These are phyloP conservation scores for Saccopteryx leptura DNA, from an alignment of 2,113 vertebrate species.

Conservation along the genomic window DNA sequence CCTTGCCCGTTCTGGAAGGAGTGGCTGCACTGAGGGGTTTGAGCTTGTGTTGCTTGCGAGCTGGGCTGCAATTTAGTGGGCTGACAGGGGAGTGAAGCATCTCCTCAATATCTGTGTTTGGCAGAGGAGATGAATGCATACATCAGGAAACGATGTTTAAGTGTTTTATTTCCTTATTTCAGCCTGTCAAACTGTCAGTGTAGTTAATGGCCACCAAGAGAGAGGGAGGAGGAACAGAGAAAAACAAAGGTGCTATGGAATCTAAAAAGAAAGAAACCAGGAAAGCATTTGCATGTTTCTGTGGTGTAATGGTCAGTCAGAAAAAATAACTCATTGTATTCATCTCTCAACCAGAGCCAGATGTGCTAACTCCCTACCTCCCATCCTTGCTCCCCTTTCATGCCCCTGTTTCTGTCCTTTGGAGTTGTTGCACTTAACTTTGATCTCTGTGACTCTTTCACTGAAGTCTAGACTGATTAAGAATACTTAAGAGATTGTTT, in stretches of 20 bases:
- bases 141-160: slow-evolving; percentile 93
- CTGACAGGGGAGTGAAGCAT: slow-evolving; percentile 94
- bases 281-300: slow-evolving; percentile 72
- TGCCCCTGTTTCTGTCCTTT: neutral
- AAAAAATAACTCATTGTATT: neutral
- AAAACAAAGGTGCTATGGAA: slow-evolving; percentile 87
- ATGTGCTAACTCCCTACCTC: neutral
- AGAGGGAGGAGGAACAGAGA: slow-evolving; percentile 83
- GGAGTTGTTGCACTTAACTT: neutral
- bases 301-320: slow-evolving; percentile 65
- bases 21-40: slow-evolving; percentile 64
- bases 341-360: neutral
- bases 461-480: slow-evolving; percentile 15
- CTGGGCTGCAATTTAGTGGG: slow-evolving; percentile 92
- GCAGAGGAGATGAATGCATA: slow-evolving; percentile 95
- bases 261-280: slow-evolving; percentile 79
- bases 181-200: slow-evolving; percentile 92
- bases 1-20: slow-evolving; percentile 34
- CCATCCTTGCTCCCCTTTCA: fast-evolving
- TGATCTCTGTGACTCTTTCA: neutral
- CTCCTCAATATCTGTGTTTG: slow-evolving; percentile 94
- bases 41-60: slow-evolving; percentile 76
- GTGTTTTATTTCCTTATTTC: slow-evolving; percentile 94
- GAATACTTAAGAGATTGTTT: neutral
- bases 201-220: slow-evolving; percentile 91